Conservation (phyloP, 2,113 vertebrate species). For the Macaca mulatta region DNA sequence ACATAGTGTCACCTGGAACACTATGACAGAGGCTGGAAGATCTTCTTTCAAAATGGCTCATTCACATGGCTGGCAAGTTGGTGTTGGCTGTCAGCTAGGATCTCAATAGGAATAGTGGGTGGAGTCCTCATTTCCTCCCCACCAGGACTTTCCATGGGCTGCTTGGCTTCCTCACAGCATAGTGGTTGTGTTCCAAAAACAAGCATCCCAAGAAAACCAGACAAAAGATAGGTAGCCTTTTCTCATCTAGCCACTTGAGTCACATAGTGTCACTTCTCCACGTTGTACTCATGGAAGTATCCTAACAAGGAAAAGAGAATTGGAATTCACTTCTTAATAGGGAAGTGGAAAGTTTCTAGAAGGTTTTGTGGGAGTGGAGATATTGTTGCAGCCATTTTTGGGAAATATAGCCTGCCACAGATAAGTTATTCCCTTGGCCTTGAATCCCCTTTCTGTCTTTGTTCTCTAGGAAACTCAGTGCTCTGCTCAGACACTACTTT, state of each 20-base stretch:
- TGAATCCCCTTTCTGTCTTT: neutral
- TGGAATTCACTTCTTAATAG: neutral
- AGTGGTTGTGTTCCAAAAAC: neutral
- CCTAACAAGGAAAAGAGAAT: conserved; percentile 3
- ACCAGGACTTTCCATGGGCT: neutral
- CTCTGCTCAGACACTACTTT: neutral
- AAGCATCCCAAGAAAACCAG: neutral
- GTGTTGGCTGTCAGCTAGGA: neutral
- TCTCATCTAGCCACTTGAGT: neutral
- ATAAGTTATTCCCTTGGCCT: neutral
- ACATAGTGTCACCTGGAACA: neutral
- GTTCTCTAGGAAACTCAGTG: neutral
- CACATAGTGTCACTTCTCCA: neutral
- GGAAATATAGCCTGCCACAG: neutral
- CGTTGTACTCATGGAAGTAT: neutral
- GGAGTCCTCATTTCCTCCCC: neutral
- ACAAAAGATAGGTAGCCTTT: neutral
- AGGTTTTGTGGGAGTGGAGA: neutral
- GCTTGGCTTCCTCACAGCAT: conserved; percentile 9
- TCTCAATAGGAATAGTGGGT: neutral
- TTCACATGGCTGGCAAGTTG: neutral
- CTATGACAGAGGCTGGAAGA: neutral
- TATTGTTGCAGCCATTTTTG: neutral
- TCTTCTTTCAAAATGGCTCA: neutral
- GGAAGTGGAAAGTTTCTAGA: conserved; percentile 1